Base-by-base conservation (phyloP, 2,888 invertebrate species). In the Azorinus chamasolen region DNA sequence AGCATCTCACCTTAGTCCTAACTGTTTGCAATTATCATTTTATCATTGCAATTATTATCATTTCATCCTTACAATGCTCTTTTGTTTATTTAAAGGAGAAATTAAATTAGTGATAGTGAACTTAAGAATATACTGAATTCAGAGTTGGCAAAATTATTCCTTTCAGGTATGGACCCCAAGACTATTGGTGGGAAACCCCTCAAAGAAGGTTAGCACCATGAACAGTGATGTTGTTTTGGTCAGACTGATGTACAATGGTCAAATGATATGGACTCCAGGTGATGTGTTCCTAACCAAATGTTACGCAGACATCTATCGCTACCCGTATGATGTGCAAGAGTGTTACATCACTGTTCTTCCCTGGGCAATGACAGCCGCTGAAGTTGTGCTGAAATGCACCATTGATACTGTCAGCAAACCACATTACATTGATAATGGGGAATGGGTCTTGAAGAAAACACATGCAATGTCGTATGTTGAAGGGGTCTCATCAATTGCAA, bases 291-390 rank as follows among this genome's bases (percentile, higher is more conserved):
- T 51, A 5, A 70, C 76, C n/a, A 70, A 43, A 16, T 76, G 76
- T 39, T 59, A 62, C 46, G 32, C 39, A 18, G 71, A 76, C 37
- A 65, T 76, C 20, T 66, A 66, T 45, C 59, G 59, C 18, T 78
- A 70, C 25, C 78, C 78, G 6, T 78, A 68, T 41, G 78, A 78
- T 48, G 39, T 55, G 18, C 78, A 78, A 18, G 54, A 58, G n/a
- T 78, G 78, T 32, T 18, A 10, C 6, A 46, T 73, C 6, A 14
- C 45, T 10, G 48, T 78, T 37, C 37, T 61, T 24, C 51, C 78
- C 2, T 78, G 73, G 69, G 50, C 39, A 41, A 55, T 51, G 12
- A 14, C 41, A 2, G 50, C 48, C 12, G 16, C 53, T 2, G 78
- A 78, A 43, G 57, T 78, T 0, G 10, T 50, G 18, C 46, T 76